Base-by-base conservation (phyloP, 2,797 vertebrate genomes). In the Enteromius argenteus region DNA sequence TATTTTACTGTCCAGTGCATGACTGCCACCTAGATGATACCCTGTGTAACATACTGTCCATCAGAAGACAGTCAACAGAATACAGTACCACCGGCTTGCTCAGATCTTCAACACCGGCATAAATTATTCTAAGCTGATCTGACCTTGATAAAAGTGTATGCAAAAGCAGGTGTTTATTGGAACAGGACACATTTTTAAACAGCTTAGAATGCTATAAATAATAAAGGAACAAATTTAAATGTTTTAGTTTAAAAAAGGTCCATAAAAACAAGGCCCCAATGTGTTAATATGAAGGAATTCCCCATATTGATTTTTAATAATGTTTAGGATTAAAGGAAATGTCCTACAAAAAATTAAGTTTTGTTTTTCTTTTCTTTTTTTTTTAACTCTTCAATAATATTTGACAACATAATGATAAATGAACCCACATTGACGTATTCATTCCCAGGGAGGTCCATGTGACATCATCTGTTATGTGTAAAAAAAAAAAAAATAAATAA, bases 381-480 rank as follows among this genome's bases (percentile, higher is more conserved):
- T 9, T 56, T n/a, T 56, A 13, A 56, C n/a, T 75, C 32, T 37
- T 56, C 32, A 56, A n/a, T 75, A 7, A 23, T 75, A 53, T 64
- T 75, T 35, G 1, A 46, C 51, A 51, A 7, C 23, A 81, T 46
- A 46, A 7, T 51, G 11, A 13, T 27, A 42, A n/a, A 15, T n/a
- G 0, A 64, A 71, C 19, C 5, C 51, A 58, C 56, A 44, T 56
- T 75, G 75, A 1, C 58, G 56, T 73, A 44, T 76, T 53, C 71
- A 60, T 42, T 58, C 53, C 78, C 75, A 58, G 69, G 64, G 71
- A 75, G 66, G 42, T 42, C 37, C 67, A 64, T 27, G 13, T 78
- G 75, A 79, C 81, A 42, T 71, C 73, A 56, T 42, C 72, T 67
- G n/a, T 60, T 83, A 15, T 74, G 85, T 69, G 74, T 85, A 84